Conservation (phyloP, 2,113 vertebrate species). For the Oxyura jamaicensis region DNA sequence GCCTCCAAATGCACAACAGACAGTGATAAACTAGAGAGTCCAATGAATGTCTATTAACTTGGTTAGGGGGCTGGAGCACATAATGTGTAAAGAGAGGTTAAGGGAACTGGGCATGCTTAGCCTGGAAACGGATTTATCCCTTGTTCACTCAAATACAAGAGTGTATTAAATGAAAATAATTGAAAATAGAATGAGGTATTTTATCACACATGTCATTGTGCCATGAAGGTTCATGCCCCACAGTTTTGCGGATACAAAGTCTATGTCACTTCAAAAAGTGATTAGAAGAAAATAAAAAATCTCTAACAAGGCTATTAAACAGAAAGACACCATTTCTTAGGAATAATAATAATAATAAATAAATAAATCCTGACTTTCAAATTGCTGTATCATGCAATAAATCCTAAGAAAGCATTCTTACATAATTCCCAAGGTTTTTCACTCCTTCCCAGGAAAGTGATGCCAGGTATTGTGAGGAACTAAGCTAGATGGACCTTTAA, state of each 20-base stretch:
- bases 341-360: neutral
- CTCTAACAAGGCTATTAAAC: neutral
- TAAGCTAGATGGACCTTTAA: neutral
- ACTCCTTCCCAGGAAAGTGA: neutral
- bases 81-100: neutral
- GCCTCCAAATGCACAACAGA: neutral
- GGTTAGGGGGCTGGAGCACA: neutral
- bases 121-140: neutral
- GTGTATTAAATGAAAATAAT: neutral
- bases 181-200: neutral
- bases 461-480: neutral
- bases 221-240: neutral
- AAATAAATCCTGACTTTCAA: neutral
- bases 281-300: neutral
- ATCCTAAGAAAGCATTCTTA: neutral
- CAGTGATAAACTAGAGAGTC: neutral
- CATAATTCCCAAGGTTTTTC: neutral
- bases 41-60: neutral
- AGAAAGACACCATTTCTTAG: neutral
- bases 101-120: neutral
- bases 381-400: neutral
- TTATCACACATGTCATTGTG: neutral
- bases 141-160: neutral
- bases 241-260: neutral
- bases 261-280: accelerated